Conservation (phyloP, 2,113 vertebrate genomes). For the Festucalex cinctus region DNA sequence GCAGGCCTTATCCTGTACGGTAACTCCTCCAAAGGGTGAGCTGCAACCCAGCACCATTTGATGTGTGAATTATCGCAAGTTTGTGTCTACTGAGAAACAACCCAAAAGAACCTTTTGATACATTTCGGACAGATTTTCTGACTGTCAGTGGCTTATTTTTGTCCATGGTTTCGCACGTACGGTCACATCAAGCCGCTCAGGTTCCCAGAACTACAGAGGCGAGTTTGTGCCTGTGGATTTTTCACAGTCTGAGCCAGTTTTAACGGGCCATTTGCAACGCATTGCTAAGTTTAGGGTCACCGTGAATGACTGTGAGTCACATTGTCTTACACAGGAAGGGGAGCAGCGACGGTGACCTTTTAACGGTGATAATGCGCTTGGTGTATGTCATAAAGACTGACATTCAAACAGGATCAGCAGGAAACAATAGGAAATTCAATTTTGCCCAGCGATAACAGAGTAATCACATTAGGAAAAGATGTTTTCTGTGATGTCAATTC, state of each 20-base stretch:
- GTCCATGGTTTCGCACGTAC: not conserved
- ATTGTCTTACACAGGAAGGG: not conserved
- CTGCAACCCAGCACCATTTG: no score
- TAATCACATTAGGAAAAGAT: slow-evolving; percentile 36
- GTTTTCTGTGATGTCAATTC: slow-evolving; percentile 2
- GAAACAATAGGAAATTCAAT: slow-evolving; percentile 20
- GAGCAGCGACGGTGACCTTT: not conserved
- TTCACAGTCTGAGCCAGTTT: slow-evolving; percentile 44
- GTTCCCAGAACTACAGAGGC: slow-evolving; percentile 31
- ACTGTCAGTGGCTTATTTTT: not conserved
- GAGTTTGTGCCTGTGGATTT: slow-evolving; percentile 31
- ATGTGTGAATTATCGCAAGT: no score
- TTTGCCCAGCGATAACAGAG: not conserved
- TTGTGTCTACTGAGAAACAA: not conserved
- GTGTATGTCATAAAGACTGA: not conserved
- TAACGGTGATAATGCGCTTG: not conserved
- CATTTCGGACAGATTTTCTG: not conserved
- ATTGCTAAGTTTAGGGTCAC: slow-evolving; percentile 35
- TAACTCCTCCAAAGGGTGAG: no score
- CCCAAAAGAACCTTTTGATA: not conserved
- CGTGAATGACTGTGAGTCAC: slow-evolving; percentile 11
- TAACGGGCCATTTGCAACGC: slow-evolving; percentile 49
- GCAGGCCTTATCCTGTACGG: no score
- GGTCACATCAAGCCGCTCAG: slow-evolving; percentile 2
- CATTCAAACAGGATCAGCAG: not conserved